Percentiles rank a stretch among this genome's conserved stretches.
These are phyloP conservation scores for Pseudopipra pipra DNA, from an alignment of 2,113 vertebrate species.

Conservation along the genomic window DNA sequence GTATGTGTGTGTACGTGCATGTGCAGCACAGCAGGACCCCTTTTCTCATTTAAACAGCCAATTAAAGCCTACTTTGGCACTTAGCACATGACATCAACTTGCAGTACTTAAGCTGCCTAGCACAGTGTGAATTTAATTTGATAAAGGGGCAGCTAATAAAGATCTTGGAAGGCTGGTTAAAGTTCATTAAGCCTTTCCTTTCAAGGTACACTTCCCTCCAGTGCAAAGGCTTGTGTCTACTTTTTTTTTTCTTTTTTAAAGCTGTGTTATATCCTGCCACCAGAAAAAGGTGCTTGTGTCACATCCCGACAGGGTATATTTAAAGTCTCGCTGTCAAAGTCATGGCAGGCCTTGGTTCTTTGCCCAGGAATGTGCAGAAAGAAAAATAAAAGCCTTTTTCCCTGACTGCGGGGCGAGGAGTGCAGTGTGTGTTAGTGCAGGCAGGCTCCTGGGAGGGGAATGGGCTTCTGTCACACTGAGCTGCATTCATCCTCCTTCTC, in stretches of 20 bases:
- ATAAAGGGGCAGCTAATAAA: conserved; percentile 75
- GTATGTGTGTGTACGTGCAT: not conserved
- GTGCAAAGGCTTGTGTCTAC: conserved; percentile 21
- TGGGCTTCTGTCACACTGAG: conserved; percentile 65
- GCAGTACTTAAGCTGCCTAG: conserved; percentile 65
- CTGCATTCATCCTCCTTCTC: conserved; percentile 69
- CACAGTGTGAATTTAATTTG: conserved; percentile 79
- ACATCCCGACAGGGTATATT: conserved; percentile 66
- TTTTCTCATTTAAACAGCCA: conserved; percentile 76
- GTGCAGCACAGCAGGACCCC: conserved; percentile 58
- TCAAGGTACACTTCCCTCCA: conserved; percentile 64
- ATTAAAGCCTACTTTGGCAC: conserved; percentile 74
- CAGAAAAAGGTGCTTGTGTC: conserved; percentile 74
- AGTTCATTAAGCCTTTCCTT: conserved; percentile 75
- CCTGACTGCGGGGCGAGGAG: conserved; percentile 26
- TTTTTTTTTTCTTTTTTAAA: conserved; percentile 1
- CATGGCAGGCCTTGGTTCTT: conserved; percentile 56
- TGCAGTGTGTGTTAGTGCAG: not conserved
- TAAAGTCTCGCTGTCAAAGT: conserved; percentile 71
- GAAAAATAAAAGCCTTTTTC: conserved; percentile 52
- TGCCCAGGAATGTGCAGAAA: conserved; percentile 66
- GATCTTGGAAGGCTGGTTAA: conserved; percentile 66
- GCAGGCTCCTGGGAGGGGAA: conserved; percentile 51
- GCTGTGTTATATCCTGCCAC: conserved; percentile 68
- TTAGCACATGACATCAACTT: conserved; percentile 65